These are phyloP conservation scores for Carabus problematicus DNA, from an alignment of 2,888 invertebrate genomes.

Conservation along the genomic window DNA sequence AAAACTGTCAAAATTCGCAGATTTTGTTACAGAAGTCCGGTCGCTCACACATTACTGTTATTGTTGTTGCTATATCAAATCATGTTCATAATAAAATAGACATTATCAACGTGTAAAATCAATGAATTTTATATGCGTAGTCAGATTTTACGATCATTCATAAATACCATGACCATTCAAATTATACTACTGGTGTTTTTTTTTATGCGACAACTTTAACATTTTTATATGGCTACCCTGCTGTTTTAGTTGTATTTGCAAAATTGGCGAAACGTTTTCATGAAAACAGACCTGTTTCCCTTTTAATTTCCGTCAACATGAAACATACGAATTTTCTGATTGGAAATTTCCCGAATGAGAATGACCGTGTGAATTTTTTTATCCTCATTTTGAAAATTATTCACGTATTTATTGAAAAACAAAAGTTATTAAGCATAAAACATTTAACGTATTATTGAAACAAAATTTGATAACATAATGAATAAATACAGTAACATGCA, in stretches of 20 bases:
- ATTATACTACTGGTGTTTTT: slow-evolving; percentile 16
- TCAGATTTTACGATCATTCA: slow-evolving; percentile 31
- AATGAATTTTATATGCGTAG: slow-evolving; percentile 27
- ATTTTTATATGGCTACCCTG: not conserved
- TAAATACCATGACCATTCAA: slow-evolving; percentile 28
- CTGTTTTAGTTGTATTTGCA: not conserved
- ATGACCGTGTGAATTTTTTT: too few relatives aligned
- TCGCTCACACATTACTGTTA: slow-evolving; percentile 8
- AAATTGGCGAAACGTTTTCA: not conserved
- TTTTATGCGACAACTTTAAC: too few relatives aligned
- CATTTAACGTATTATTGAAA: too few relatives aligned
- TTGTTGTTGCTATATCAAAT: slow-evolving; percentile 5
- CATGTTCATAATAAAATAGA: slow-evolving; percentile 23
- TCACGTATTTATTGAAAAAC: too few relatives aligned
- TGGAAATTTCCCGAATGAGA: too few relatives aligned
- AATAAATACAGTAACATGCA: too few relatives aligned
- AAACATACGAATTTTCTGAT: too few relatives aligned
- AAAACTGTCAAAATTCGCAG: slow-evolving; percentile 4
- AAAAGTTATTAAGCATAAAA: too few relatives aligned
- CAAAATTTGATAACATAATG: too few relatives aligned
- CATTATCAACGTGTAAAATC: slow-evolving; percentile 31
- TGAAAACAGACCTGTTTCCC: too few relatives aligned
- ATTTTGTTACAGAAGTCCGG: not conserved
- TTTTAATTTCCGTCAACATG: too few relatives aligned
- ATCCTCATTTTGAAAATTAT: too few relatives aligned